Evolutionary conservation across 37 sponge, comb jelly and placozoan species (phyloP), one percentile per base, ranked within the genome.

Genomic region (Hormiphora californensis): DNA sequence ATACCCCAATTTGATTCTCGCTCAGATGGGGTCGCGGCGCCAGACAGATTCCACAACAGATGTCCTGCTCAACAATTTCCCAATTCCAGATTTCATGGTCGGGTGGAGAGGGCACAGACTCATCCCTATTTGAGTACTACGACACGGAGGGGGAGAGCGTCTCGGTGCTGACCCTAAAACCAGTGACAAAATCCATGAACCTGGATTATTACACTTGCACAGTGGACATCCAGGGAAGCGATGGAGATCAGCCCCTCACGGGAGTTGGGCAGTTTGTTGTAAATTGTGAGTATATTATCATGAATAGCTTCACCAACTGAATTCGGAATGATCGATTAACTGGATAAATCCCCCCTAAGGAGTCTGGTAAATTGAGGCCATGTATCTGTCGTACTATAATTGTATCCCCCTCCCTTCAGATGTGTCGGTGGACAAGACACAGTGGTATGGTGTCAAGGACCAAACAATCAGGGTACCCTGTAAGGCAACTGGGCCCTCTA

Each of bases 151-250:
- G 61, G 27, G 61, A 57, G 23, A 30, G 30, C 17, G 27, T 23
- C 61, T 28, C 5, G 5, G 27, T 30, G 30, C 23, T 57, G 17
- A 21, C n/a, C 61, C 61, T 57, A 5, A 5, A 57, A 4, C 53
- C 53, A 9, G 3, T 57, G 30, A 57, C 61, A 4, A 4, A 57
- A 30, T 5, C 61, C 7, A 57, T 57, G 61, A 57, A 57, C 61
- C 5, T 57, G 61, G 27, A 57, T 23, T 23, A 21, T 5, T 57
- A 57, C 61, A 57, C n/a, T 30, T 57, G 61, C 61, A 57, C 30
- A 28, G 61, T 57, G 61, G 61, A 57, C 30, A 57, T 57, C n/a
- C 4, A 57, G 61, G 61, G 61, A 4, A 57, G 61, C 27, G 61
- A 57, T 15, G 9, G 30, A 28, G 61, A 57, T 57, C 5, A 30